Evolutionary conservation across 37 sponge, comb jelly and placozoan genomes (phyloP).

Genomic region (Tethya wilhelma): DNA sequence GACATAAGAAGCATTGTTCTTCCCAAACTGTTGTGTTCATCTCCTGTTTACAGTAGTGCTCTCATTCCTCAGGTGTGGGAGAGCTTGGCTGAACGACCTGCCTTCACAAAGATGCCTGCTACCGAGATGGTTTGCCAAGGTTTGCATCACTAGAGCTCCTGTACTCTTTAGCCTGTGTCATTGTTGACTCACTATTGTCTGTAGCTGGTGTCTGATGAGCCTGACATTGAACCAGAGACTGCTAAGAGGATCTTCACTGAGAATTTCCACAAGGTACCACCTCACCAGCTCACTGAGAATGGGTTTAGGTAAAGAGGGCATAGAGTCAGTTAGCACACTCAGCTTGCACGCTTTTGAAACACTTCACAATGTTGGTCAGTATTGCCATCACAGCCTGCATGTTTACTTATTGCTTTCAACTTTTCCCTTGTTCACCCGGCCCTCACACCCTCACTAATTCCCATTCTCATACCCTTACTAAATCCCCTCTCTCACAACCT

Average conservation of each 20-base stretch:
- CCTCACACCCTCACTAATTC: too few species aligned
- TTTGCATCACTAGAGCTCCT: slow-evolving; percentile 9
- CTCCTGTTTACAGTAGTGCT: not conserved
- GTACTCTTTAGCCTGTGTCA: too few species aligned
- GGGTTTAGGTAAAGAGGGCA: slow-evolving; percentile 90
- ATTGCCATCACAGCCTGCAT: too few species aligned
- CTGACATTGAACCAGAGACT: slow-evolving; percentile 87
- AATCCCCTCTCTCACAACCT: too few species aligned
- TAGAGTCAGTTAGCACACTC: too few species aligned
- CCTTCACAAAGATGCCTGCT: slow-evolving; percentile 86
- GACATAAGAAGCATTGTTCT: too few species aligned
- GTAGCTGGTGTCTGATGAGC: slow-evolving; percentile 85
- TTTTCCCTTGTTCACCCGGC: too few species aligned
- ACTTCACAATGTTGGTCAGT: too few species aligned
- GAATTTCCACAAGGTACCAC: slow-evolving; percentile 77
- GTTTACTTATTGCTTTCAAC: too few species aligned
- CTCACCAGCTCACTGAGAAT: slow-evolving; percentile 79
- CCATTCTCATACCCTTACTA: too few species aligned
- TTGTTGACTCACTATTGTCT: not conserved
- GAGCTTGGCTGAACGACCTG: slow-evolving; percentile 73
- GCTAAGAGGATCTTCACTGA: slow-evolving; percentile 78
- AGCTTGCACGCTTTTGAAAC: too few species aligned
- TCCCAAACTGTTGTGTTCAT: not conserved
- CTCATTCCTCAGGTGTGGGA: slow-evolving; percentile 71
- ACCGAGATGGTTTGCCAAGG: slow-evolving; percentile 94